Evolutionary conservation across 1,140 invertebrate genomes (phyloP), one percentile per base, ranked within the genome.

Genomic region (Drosophila bipectinata): DNA sequence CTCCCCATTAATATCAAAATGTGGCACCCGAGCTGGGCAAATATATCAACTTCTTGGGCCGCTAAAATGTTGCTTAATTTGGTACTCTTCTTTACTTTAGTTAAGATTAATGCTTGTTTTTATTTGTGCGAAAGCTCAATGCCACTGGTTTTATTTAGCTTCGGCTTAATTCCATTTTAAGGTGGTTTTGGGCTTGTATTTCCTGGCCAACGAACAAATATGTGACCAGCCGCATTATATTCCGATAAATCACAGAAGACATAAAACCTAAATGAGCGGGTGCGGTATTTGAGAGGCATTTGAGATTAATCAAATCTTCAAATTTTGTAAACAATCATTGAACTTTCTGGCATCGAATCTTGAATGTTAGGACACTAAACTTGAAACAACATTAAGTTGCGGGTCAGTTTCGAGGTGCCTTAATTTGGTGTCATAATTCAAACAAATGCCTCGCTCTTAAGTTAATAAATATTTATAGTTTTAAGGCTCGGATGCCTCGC

Each of bases 81-180:
- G 59, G 39, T 49, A 69, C 41, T 45, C 30, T 34, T 54, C 53
- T 69, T 79, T 69, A 61, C 64, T 72, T 72, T 66, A 75, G 37
- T 67, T 75, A 9, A 67, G 52, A 82, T 87, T 81, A 77, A 78
- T 82, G 64, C 58, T 30, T 75, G 66, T 47, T 75, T 75, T 72
- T 87, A 74, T 78, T 75, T 85, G 64, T 75, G 54, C 66, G 73
- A 67, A 74, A 34, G 62, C 15, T 85, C 80, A 84, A 84, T 84
- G 80, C 80, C 80, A 84, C 80, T 49, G 80, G 72, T 85, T 83
- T 83, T 84, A 76, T 48, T 57, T 58, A 48, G 39, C 57, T 66
- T 62, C 67, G 8, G 44, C 44, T 21, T 45, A 54, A 78, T 87
- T 82, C 77, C 78, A 47, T 63, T 78, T 57, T 32, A 18, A 64